These are phyloP conservation scores for Drosophila neocordata DNA, from an alignment of 1,140 invertebrate species.

Conservation along the genomic window DNA sequence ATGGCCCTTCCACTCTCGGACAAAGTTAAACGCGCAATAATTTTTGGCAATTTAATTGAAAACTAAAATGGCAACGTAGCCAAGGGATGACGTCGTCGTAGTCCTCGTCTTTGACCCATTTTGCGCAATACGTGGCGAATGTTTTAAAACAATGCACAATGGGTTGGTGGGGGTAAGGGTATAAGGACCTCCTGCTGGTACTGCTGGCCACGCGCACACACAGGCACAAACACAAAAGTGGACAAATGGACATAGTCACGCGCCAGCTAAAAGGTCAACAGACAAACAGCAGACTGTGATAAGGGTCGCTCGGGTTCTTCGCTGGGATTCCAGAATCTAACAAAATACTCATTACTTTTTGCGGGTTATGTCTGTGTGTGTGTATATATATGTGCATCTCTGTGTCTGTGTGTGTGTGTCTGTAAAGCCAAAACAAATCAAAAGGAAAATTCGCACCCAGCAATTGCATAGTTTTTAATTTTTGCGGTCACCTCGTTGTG, in stretches of 20 bases:
- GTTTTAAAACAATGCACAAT: conserved; percentile 2
- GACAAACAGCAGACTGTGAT: conserved; percentile 10
- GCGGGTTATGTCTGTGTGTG: not conserved
- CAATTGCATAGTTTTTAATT: conserved; percentile 18
- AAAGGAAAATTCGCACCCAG: conserved; percentile 10
- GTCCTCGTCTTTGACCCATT: not conserved
- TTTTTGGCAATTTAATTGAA: conserved; percentile 17
- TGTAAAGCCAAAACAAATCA: conserved; percentile 14
- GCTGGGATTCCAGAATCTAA: not conserved
- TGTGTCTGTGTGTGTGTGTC: not conserved
- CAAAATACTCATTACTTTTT: conserved; percentile 12
- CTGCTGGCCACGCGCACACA: not conserved
- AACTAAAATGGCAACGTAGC: conserved; percentile 1
- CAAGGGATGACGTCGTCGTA: conserved; percentile 2
- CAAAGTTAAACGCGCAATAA: conserved; percentile 13
- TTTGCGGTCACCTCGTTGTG: conserved; percentile 5
- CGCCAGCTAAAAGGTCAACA: conserved; percentile 17
- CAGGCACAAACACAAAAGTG: conserved; percentile 4
- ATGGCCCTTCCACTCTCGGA: not conserved
- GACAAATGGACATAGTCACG: conserved; percentile 16
- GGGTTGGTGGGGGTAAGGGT: not conserved
- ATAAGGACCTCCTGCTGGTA: conserved; percentile 1
- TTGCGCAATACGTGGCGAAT: conserved; percentile 5
- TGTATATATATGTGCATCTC: not conserved
- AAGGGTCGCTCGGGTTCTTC: not conserved